Base-by-base conservation (phyloP, 2,797 vertebrate genomes). In the Thaleichthys pacificus region DNA sequence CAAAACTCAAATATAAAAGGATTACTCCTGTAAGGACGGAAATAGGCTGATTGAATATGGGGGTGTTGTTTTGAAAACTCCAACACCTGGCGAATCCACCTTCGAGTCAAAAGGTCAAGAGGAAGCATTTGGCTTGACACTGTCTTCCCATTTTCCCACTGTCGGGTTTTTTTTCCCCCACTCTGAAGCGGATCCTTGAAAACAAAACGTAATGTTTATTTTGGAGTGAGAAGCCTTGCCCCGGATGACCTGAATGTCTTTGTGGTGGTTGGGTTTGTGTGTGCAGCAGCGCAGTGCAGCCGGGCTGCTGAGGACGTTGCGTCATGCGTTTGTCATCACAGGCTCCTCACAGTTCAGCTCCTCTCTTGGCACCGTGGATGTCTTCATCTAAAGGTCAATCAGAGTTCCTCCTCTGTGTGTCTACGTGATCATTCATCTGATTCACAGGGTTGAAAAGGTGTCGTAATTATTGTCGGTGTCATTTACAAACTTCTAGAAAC, bases 121-220 rank as follows among this genome's bases (percentile, higher is more conserved):
- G 74, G 84, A 85, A 54, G 70, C 64, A 51, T 61, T 75, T 75
- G 61, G 66, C 71, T 67, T 85, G 79, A 78, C 84, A 80, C 72
- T 76, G n/a, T 66, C 63, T 80, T 28, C 57, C 51, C 47, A 19
- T 66, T 84, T 87, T 77, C 80, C 75, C 70, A 66, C 73, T 75
- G 61, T 79, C 73, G 77, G 42, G 51, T 14, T 51, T 66, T 56
- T 38, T 57, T 21, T 21, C 2, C 32, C 19, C 26, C 22, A 15
- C 42, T 65, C 70, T 76, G 74, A 77, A 80, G 76, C 58, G 26
- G 72, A 83, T 85, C 80, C 75, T 77, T 77, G 76, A 78, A 47
- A 84, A 85, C 80, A 75, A 77, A 85, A 84, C 69, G 32, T 80
- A 68, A 77, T 89, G 87, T 91, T 91, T 91, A 80, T 89, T 83